Conservation (phyloP, 2,888 invertebrate species). For the Leptopilina myrica region DNA sequence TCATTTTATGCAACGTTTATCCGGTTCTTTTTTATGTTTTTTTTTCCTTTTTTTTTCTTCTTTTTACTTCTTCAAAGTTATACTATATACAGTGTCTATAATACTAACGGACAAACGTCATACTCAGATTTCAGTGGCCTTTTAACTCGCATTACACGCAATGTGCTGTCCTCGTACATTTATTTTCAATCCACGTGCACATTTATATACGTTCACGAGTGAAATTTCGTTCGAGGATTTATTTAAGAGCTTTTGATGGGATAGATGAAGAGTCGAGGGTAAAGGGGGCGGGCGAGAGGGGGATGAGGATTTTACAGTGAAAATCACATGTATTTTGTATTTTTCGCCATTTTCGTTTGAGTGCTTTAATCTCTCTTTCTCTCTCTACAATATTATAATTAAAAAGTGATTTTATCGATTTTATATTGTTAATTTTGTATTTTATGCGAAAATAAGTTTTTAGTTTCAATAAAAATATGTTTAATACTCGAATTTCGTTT, state of each 20-base stretch:
- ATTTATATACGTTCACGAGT: not conserved
- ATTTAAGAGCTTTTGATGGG: constrained; percentile 26
- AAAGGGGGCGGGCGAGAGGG: not conserved
- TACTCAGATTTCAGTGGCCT: constrained; percentile 71
- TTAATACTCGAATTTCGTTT: too few relatives aligned
- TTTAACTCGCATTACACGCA: constrained; percentile 69
- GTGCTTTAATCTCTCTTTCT: too few relatives aligned
- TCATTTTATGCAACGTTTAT: constrained; percentile 50
- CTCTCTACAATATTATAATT: too few relatives aligned
- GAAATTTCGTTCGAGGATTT: constrained; percentile 18
- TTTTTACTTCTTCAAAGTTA: constrained; percentile 17
- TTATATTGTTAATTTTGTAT: too few relatives aligned
- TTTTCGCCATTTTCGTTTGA: too few relatives aligned
- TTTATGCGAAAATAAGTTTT: too few relatives aligned
- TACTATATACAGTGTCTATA: constrained; percentile 36
- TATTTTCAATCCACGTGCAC: constrained; percentile 51
- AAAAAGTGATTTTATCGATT: too few relatives aligned
- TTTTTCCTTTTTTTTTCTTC: constrained; percentile 24
- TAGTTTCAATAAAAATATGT: not conserved
- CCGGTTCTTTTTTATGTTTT: constrained; percentile 37
- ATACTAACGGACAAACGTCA: constrained; percentile 56
- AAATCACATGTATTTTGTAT: constrained; percentile 16
- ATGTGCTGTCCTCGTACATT: constrained; percentile 56
- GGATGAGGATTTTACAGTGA: not conserved
- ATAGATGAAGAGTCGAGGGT: not conserved